phyloP scores from a whole-genome alignment of 2,113 vertebrate species.

The Siphamia tubifer region DNA sequence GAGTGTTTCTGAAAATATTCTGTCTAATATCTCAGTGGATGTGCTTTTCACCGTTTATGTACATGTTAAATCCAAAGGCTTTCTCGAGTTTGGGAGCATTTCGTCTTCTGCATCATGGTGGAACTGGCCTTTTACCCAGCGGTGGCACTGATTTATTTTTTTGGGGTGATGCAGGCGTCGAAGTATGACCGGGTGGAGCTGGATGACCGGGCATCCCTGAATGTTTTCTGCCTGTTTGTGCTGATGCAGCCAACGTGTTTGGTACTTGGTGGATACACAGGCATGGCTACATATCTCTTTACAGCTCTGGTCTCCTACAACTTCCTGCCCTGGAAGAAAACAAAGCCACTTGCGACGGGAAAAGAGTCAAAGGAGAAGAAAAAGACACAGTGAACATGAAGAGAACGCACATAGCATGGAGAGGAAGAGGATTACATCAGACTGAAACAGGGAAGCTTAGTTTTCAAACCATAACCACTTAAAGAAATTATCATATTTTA shows the following conservation, averaged over 20 bases:
- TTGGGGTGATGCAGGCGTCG: constrained; percentile 72
- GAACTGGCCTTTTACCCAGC: constrained; percentile 80
- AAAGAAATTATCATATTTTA: too few species aligned
- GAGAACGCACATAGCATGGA: too few species aligned
- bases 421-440: too few species aligned
- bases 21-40: not conserved
- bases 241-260: constrained; percentile 82
- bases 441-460: too few species aligned
- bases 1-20: constrained; percentile 32
- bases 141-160: constrained; percentile 82
- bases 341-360: not conserved
- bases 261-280: constrained; percentile 74
- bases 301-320: constrained; percentile 79
- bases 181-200: constrained; percentile 71
- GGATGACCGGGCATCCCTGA: constrained; percentile 77
- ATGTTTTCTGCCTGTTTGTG: constrained; percentile 84
- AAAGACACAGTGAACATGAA: constrained; percentile 56
- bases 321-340: constrained; percentile 74
- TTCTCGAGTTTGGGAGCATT: not conserved
- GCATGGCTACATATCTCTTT: constrained; percentile 77
- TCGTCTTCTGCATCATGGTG: constrained; percentile 50
- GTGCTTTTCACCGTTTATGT: not conserved
- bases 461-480: too few species aligned
- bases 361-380: constrained; percentile 58
- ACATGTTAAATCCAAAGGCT: constrained; percentile 10